These are phyloP conservation scores for Ceratothoa steindachneri DNA, from an alignment of 2,888 invertebrate genomes.

Conservation along the genomic window DNA sequence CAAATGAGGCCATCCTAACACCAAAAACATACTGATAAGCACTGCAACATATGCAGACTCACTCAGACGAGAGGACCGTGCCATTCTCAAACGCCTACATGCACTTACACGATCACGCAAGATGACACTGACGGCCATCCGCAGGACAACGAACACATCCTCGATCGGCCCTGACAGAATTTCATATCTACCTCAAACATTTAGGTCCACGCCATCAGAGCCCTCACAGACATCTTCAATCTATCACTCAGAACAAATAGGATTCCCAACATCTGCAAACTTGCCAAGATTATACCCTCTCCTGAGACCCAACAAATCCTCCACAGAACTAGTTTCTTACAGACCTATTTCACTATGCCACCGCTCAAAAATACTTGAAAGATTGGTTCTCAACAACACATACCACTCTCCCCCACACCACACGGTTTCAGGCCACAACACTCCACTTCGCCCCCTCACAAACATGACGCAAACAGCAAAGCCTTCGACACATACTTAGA, in stretches of 20 bases:
- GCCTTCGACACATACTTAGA: too few relatives aligned
- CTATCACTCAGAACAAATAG: not conserved
- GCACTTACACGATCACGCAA: too few relatives aligned
- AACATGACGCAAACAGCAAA: not conserved
- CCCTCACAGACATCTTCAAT: not conserved
- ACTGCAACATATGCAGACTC: too few relatives aligned
- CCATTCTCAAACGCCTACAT: too few relatives aligned
- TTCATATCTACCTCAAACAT: not conserved
- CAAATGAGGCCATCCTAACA: too few relatives aligned
- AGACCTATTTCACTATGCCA: not conserved
- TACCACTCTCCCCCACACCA: not conserved
- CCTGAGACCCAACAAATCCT: not conserved
- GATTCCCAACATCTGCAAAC: not conserved
- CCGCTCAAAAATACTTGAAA: not conserved
- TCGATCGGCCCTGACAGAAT: not conserved
- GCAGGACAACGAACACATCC: too few relatives aligned
- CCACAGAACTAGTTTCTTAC: not conserved
- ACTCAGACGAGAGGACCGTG: too few relatives aligned
- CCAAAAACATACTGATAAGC: too few relatives aligned
- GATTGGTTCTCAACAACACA: not conserved
- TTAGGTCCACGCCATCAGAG: not conserved
- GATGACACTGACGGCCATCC: too few relatives aligned
- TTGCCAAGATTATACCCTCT: not conserved
- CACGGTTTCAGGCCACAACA: not conserved
- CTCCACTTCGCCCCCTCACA: not conserved